Evolutionary conservation across 1,140 invertebrate genomes (phyloP).

Genomic region (Gyrodactylus salaris): DNA sequence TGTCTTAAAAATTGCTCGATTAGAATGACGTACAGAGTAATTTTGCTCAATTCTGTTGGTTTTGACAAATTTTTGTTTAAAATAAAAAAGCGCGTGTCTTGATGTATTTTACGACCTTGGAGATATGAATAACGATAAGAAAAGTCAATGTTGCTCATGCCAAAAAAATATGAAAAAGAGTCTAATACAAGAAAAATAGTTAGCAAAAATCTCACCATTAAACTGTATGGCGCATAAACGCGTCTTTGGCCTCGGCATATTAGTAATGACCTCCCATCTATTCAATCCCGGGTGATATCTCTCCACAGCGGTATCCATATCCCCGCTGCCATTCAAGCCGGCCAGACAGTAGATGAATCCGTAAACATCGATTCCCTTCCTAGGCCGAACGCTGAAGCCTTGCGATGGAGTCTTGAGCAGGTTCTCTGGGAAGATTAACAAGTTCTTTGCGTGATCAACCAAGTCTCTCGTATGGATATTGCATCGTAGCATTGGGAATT

Average conservation of each 20-base stretch:
- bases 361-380: background rate
- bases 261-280: background rate
- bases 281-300: background rate
- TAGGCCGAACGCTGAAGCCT: background rate
- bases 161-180: too few species aligned
- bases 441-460: background rate
- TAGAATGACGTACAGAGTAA: too few species aligned
- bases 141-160: too few species aligned
- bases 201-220: too few species aligned
- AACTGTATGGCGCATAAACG: background rate
- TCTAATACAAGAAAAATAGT: too few species aligned
- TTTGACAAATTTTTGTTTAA: too few species aligned
- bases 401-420: background rate
- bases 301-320: background rate
- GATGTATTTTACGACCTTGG: too few species aligned
- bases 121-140: too few species aligned
- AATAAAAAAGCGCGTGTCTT: too few species aligned
- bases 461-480: background rate
- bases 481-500: constrained; percentile 25
- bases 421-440: background rate
- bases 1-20: too few species aligned
- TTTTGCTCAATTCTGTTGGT: too few species aligned
- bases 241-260: background rate
- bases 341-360: background rate
- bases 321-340: background rate